These are phyloP conservation scores for Rhizoglyphus robini DNA, from an alignment of 1,140 invertebrate species.

Conservation along the genomic window DNA sequence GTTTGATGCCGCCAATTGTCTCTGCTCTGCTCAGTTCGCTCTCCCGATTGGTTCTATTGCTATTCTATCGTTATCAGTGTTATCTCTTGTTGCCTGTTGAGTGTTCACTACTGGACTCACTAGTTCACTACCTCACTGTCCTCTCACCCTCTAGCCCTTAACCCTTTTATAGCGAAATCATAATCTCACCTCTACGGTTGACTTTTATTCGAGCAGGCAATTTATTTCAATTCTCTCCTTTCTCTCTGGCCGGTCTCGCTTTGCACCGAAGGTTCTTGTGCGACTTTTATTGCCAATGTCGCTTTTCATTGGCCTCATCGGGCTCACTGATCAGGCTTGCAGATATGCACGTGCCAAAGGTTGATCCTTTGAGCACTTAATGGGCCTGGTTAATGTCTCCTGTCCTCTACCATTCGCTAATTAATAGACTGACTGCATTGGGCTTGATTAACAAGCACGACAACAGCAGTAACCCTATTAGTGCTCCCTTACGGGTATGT, in stretches of 20 bases:
- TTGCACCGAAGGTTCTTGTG: neutral
- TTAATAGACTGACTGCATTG: neutral
- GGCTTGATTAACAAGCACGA: too few relatives aligned
- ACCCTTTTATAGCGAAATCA: neutral
- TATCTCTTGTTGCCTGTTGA: too few relatives aligned
- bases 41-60: too few relatives aligned
- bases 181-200: neutral
- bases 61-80: too few relatives aligned
- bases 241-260: neutral
- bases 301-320: too few relatives aligned
- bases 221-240: neutral
- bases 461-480: too few relatives aligned
- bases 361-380: neutral
- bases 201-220: neutral
- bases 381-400: neutral
- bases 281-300: neutral
- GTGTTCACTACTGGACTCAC: too few relatives aligned
- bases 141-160: neutral
- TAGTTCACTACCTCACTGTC: too few relatives aligned
- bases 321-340: neutral
- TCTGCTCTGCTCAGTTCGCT: too few relatives aligned
- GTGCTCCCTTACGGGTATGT: too few relatives aligned
- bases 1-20: too few relatives aligned
- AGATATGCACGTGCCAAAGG: neutral
- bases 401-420: neutral